phyloP scores from a whole-genome alignment of 1,140 invertebrate genomes.

The Melanaphis sacchari region DNA sequence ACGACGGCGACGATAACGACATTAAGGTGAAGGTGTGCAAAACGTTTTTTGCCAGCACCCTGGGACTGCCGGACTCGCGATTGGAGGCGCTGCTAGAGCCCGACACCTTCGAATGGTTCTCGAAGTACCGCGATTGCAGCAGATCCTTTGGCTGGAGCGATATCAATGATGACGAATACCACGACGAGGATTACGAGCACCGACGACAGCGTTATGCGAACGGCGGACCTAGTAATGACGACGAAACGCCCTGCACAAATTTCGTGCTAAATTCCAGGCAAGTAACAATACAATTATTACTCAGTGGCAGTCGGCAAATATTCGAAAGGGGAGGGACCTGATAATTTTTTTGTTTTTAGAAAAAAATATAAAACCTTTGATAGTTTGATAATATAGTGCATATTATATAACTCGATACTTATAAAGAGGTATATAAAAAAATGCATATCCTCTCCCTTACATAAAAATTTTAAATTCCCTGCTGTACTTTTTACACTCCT shows the following conservation, averaged over 20 bases:
- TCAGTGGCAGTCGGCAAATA: too few relatives aligned
- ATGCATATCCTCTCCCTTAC: too few relatives aligned
- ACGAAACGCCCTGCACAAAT: background rate
- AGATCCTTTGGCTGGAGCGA: too few relatives aligned
- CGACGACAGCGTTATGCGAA: background rate
- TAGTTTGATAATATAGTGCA: too few relatives aligned
- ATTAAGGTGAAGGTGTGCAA: slow-evolving; percentile 34
- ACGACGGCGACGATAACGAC: background rate
- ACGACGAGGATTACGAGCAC: background rate
- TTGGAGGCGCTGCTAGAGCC: slow-evolving; percentile 1
- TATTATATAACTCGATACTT: too few relatives aligned
- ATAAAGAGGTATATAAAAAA: too few relatives aligned
- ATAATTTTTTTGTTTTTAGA: too few relatives aligned
- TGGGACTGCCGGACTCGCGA: background rate
- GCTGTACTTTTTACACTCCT: too few relatives aligned
- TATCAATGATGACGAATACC: background rate
- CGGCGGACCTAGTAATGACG: background rate
- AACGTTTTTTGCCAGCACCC: slow-evolving; percentile 8
- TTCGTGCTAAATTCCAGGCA: slow-evolving; percentile 25
- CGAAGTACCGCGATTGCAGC: background rate
- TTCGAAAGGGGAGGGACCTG: too few relatives aligned
- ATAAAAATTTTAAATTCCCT: too few relatives aligned
- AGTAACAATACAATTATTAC: background rate
- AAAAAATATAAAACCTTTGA: too few relatives aligned
- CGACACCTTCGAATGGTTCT: background rate